Percentiles rank a stretch among this genome's conserved stretches.
These are phyloP conservation scores for Trichonephila inaurata DNA, from an alignment of 1,140 invertebrate species.

Conservation along the genomic window DNA sequence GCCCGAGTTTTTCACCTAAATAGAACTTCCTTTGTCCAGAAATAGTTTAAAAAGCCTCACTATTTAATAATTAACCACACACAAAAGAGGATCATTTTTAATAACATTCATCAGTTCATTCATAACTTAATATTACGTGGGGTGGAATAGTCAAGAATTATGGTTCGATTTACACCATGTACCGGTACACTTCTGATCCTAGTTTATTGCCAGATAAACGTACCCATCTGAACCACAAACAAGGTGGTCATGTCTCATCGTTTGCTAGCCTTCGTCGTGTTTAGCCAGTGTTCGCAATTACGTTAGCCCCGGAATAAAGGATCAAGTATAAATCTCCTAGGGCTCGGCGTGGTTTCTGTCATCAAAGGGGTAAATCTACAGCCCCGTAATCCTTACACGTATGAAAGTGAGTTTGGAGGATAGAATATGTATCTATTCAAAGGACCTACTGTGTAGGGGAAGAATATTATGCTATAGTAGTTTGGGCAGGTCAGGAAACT, in stretches of 20 bases:
- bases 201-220: slow-evolving; percentile 37
- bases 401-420: slow-evolving; percentile 47
- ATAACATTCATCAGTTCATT: slow-evolving; percentile 49
- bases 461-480: neutral
- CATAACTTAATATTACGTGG: slow-evolving; percentile 13
- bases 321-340: slow-evolving; percentile 41
- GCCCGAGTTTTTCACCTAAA: neutral
- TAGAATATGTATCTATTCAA: slow-evolving; percentile 46
- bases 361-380: slow-evolving; percentile 42
- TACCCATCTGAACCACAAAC: slow-evolving; percentile 36
- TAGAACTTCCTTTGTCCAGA: slow-evolving; percentile 23
- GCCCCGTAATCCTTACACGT: slow-evolving; percentile 29
- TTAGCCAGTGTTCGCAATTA: slow-evolving; percentile 58
- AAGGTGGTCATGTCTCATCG: slow-evolving; percentile 16
- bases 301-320: slow-evolving; percentile 56
- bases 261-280: slow-evolving; percentile 32
- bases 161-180: slow-evolving; percentile 35
- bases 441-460: neutral
- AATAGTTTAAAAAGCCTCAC: neutral
- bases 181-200: slow-evolving; percentile 11
- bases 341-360: slow-evolving; percentile 51
- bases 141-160: slow-evolving; percentile 34
- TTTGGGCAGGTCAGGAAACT: no score
- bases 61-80: slow-evolving; percentile 28
- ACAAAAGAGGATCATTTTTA: slow-evolving; percentile 17